Conservation (phyloP, 2,797 vertebrate species). For the Ambastaia sidthimunki region DNA sequence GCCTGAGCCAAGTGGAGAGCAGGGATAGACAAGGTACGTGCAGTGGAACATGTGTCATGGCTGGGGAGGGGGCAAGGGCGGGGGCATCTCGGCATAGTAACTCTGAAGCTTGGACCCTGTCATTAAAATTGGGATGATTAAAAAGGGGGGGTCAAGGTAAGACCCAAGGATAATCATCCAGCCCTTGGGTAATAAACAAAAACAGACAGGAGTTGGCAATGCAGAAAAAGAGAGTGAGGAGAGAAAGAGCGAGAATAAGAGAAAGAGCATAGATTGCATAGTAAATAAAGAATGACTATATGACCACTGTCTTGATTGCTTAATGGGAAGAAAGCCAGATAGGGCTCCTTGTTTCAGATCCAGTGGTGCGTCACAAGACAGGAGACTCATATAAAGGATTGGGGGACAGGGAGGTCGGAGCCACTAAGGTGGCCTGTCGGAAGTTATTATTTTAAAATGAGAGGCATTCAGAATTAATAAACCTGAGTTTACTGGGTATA, state of each 20-base stretch:
- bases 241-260: constrained; percentile 27
- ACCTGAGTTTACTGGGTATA: constrained; percentile 53
- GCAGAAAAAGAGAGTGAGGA: constrained; percentile 29
- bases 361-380: constrained; percentile 83
- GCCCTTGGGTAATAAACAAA: constrained; percentile 60
- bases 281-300: constrained; percentile 58
- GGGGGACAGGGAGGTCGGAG: constrained; percentile 68
- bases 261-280: constrained; percentile 33
- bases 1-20: constrained; percentile 76
- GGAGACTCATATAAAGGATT: constrained; percentile 82
- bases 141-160: constrained; percentile 51
- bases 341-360: constrained; percentile 63
- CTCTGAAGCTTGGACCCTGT: constrained; percentile 71
- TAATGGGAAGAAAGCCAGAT: constrained; percentile 71
- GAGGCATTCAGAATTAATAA: constrained; percentile 64
- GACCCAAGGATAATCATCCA: constrained; percentile 53
- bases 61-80: constrained; percentile 66
- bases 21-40: constrained; percentile 79
- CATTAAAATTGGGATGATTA: constrained; percentile 64
- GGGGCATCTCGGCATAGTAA: constrained; percentile 75
- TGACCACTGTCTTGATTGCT: constrained; percentile 31
- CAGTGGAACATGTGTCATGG: constrained; percentile 78
- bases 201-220: constrained; percentile 43
- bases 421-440: constrained; percentile 69
- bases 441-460: constrained; percentile 77